Base-by-base conservation (phyloP, 2,113 vertebrate genomes). In the Boleophthalmus pectinirostris region DNA sequence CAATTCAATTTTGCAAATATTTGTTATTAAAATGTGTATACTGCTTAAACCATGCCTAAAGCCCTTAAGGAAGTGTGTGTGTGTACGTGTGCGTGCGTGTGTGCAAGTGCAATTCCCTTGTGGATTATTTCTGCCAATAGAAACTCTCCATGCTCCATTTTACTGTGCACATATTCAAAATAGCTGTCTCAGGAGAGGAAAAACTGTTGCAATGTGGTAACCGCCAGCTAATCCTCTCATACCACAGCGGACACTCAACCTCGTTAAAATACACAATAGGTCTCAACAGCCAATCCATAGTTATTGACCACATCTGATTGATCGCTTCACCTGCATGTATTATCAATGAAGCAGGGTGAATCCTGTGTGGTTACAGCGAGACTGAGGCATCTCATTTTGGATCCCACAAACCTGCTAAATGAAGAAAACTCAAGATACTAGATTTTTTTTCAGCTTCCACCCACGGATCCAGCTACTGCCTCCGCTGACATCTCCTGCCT, bases 261-360 rank as follows among this genome's bases (percentile, higher is more conserved):
- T 83, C 65, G 81, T 83, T 83, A 84, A 85, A 79, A 83, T 74
- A 85, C 82, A 78, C 61, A 69, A 82, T 66, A 63, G 73, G 68
- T 66, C 61, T 29, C 75, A 57, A 61, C 54, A 61, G 64, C 68
- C 77, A 72, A 79, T 92, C 85, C 54, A 87, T 87, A 82, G 49
- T 69, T 61, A 74, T 82, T 47, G 84, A 88, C 70, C 65, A 21
- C 3, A 68, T 58, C 73, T 38, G 66, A 73, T 63, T 38, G 77
- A 85, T 86, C 73, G 64, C 54, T 49, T 20, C 68, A 63, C 71
- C 71, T 66, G 72, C n/a, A 56, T 76, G 86, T 15, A 58, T 75
- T 88, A 86, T 83, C 71, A 29, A 82, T 82, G 77, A 74, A 60
- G 11, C 1, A 1, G 25, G 38, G 75, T 67, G 82, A 83, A 80